Conservation (phyloP, 2,888 invertebrate species). For the Drosophila rellima region DNA sequence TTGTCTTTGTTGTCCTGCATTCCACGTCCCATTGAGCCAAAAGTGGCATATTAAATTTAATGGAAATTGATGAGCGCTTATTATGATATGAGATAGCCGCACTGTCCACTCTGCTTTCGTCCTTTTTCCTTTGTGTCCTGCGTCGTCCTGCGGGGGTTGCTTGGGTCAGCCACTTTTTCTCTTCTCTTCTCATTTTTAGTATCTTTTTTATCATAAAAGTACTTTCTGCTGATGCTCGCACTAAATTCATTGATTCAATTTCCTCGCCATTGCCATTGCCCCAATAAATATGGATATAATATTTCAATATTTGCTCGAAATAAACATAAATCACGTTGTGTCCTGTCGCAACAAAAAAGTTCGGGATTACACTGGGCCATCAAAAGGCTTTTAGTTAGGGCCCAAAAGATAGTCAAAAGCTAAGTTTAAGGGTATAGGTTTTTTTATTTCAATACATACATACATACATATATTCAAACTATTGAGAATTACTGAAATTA, state of each 20-base stretch:
- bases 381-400: constrained; percentile 11
- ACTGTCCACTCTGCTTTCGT: constrained; percentile 29
- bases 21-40: constrained; percentile 61
- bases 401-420: not conserved
- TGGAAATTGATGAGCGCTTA: constrained; percentile 85
- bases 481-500: not conserved
- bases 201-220: constrained; percentile 75
- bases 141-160: constrained; percentile 39
- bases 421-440: not conserved
- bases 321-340: constrained; percentile 66
- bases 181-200: constrained; percentile 38
- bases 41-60: constrained; percentile 84
- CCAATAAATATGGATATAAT: constrained; percentile 76
- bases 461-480: not conserved
- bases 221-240: constrained; percentile 78
- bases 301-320: constrained; percentile 75
- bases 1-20: constrained; percentile 34
- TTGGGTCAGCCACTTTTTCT: constrained; percentile 48
- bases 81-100: constrained; percentile 83
- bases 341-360: constrained; percentile 22
- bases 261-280: constrained; percentile 51
- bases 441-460: no score
- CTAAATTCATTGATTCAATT: constrained; percentile 80
- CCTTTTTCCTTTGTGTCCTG: not conserved
- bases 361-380: constrained; percentile 19